Conservation (phyloP, 2,797 vertebrate species). For the Miichthys miiuy region DNA sequence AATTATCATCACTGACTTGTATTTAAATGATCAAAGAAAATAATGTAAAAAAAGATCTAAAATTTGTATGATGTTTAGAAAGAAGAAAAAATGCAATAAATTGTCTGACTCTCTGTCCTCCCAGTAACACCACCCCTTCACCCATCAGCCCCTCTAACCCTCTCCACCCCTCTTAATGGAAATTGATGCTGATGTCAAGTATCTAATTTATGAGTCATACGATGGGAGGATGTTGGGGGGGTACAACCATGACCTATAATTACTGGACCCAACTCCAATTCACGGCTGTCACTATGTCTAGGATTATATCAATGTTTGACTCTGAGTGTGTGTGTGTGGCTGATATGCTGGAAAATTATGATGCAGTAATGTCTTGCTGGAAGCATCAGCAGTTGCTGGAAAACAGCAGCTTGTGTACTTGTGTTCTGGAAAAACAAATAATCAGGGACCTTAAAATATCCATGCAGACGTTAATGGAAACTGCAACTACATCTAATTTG, state of each 20-base stretch:
- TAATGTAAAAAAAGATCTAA: neutral
- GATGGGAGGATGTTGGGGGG: neutral
- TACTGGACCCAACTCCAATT: constrained; percentile 55
- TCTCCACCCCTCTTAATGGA: constrained; percentile 50
- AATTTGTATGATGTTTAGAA: constrained; percentile 29
- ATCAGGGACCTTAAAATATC: constrained; percentile 8
- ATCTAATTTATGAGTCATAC: constrained; percentile 66
- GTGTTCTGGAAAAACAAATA: constrained; percentile 24
- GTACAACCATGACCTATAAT: constrained; percentile 52
- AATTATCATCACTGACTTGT: neutral
- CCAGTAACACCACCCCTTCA: constrained; percentile 6
- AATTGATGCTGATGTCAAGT: constrained; percentile 73
- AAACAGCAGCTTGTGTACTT: constrained; percentile 7
- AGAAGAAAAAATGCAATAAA: constrained; percentile 10
- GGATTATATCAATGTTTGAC: constrained; percentile 63
- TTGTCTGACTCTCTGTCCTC: neutral
- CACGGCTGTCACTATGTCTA: constrained; percentile 51
- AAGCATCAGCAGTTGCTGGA: constrained; percentile 11
- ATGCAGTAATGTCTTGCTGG: constrained; percentile 23
- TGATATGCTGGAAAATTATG: constrained; percentile 31
- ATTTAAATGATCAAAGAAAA: neutral
- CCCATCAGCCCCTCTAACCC: neutral
- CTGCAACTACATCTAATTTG: neutral
- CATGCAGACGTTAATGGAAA: neutral
- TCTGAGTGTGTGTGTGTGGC: neutral